Conservation (phyloP, 1,140 invertebrate species). For the Drosophila takahashii region DNA sequence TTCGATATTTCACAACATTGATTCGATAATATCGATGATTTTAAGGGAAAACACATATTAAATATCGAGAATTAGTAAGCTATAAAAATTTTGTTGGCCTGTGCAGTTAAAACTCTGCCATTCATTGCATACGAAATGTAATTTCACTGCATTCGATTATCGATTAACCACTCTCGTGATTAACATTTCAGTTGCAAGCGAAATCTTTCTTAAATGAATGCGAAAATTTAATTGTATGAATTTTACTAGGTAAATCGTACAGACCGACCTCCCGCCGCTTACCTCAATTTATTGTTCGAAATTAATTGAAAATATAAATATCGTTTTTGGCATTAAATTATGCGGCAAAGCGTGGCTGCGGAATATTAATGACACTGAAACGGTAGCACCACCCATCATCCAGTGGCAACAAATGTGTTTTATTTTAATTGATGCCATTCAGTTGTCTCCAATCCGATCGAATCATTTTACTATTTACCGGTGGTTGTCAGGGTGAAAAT, state of each 20-base stretch:
- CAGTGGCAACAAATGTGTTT: constrained; percentile 45
- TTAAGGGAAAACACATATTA: no score
- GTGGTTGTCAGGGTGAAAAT: neutral
- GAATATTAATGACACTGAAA: constrained; percentile 58
- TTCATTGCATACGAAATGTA: constrained; percentile 6
- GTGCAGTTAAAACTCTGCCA: neutral
- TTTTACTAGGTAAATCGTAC: constrained; percentile 11
- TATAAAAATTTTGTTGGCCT: no score
- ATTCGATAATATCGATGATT: no score
- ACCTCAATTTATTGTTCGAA: constrained; percentile 56
- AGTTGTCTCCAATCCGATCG: constrained; percentile 14
- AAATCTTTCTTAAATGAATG: constrained; percentile 32
- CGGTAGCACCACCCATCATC: constrained; percentile 9
- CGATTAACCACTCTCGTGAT: constrained; percentile 27
- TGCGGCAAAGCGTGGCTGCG: constrained; percentile 38
- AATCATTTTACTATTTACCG: constrained; percentile 22
- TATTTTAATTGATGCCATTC: constrained; percentile 59
- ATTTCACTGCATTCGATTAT: constrained; percentile 14
- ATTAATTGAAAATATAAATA: constrained; percentile 47
- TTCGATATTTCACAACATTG: no score
- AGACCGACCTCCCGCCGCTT: neutral
- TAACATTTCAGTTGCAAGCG: constrained; percentile 37
- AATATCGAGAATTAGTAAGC: no score
- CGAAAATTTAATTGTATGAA: constrained; percentile 28
- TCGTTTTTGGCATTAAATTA: constrained; percentile 59